These are phyloP conservation scores for Pseudocheirus occidentalis DNA, from an alignment of 2,797 vertebrate species.

Conservation along the genomic window DNA sequence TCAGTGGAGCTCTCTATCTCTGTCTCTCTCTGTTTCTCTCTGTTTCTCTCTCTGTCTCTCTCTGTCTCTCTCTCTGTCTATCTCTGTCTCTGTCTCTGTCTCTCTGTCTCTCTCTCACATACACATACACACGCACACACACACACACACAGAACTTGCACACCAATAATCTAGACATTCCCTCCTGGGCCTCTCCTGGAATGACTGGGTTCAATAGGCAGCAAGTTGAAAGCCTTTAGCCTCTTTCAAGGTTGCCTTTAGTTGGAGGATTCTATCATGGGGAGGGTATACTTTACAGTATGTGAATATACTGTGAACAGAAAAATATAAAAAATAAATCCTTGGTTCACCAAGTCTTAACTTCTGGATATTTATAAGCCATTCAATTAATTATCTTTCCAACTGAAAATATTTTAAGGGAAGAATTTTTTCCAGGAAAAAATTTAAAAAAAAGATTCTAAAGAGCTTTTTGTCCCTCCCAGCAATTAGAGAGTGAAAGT, in stretches of 20 bases:
- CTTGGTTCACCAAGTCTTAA: conserved; percentile 13
- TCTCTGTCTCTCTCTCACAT: background rate
- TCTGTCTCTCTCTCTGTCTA: too few species aligned
- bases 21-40: too few species aligned
- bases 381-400: conserved; percentile 39
- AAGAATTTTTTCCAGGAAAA: background rate
- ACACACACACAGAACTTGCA: background rate
- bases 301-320: background rate
- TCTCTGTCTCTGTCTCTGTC: too few species aligned
- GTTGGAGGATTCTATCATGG: background rate
- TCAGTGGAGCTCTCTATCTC: too few species aligned
- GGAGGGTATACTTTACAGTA: background rate
- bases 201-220: background rate
- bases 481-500: conserved; percentile 41
- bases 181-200: background rate
- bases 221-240: background rate
- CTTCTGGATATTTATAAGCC: conserved; percentile 31
- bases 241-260: background rate
- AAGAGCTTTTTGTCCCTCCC: background rate
- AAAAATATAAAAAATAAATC: conserved; percentile 25
- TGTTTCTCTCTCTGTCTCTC: too few species aligned
- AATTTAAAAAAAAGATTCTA: background rate
- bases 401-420: conserved; percentile 5
- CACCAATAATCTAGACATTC: background rate
- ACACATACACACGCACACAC: background rate